Base-by-base conservation (phyloP, 2,113 vertebrate species). In the Excalfactoria chinensis region DNA sequence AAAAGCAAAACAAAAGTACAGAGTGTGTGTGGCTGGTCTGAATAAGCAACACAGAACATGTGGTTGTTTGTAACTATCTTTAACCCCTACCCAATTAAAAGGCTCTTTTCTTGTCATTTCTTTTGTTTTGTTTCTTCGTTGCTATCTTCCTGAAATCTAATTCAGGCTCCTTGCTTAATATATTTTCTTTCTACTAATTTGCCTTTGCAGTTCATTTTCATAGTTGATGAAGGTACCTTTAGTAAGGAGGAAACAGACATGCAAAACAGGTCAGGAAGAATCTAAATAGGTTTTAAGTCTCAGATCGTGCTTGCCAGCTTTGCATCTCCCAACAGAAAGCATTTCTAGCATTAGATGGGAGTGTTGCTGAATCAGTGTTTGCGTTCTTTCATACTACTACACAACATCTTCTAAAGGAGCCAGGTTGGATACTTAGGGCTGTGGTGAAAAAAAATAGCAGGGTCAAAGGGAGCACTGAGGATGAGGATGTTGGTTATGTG, bases 121-220 rank as follows among this genome's bases (percentile, higher is more conserved):
- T 69, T 95, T 93, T 88, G 25, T 49, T 51, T 91, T 59, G 28
- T 88, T 71, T 84, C 26, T 49, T 62, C 25, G 49, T 40, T n/a
- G n/a, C 13, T 40, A 1, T 40, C 34, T 72, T 84, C 23, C 66
- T 37, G 55, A 88, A 59, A 60, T 15, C 25, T 79, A 67, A 43
- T 64, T 90, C 16, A 9, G 43, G 32, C 18, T 7, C 35, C 5
- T 69, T 22, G 13, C 35, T 88, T 58, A 40, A 64, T 11, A 1
- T 13, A 4, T 28, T 84, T 84, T 68, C 25, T 83, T 90, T 58
- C 49, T 62, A 14, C 48, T 83, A 15, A 84, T 64, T 89, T 88
- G 66, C 48, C 30, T 91, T 49, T 66, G 8, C 48, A 53, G 48
- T 64, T 89, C 37, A 64, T 85, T 89, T 94, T 90, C 70, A 34